phyloP scores from a whole-genome alignment of 2,797 vertebrate genomes.

The Cynopterus sphinx region DNA sequence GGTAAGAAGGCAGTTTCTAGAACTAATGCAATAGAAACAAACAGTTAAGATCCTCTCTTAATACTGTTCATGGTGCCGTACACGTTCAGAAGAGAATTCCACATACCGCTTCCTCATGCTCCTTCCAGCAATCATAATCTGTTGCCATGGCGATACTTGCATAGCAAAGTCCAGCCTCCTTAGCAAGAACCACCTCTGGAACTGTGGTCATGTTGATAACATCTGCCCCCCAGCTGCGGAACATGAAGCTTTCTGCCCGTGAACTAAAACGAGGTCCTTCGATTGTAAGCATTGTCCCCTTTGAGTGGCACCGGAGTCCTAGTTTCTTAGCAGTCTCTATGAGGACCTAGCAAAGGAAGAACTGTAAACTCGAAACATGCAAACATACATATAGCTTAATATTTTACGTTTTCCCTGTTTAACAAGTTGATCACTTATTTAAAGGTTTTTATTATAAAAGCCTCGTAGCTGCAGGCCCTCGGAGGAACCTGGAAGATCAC shows the following conservation, averaged over 20 bases:
- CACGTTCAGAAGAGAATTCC: background rate
- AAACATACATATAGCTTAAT: background rate
- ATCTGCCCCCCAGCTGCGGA: conserved; percentile 95
- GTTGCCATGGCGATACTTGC: conserved; percentile 98
- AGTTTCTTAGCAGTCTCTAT: conserved; percentile 91
- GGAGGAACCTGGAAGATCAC: background rate
- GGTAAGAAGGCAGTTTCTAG: background rate
- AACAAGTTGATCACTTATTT: background rate
- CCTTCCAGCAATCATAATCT: conserved; percentile 99
- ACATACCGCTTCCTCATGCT: conserved; percentile 96
- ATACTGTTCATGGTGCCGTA: background rate
- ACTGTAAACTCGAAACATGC: background rate
- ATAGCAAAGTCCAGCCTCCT: conserved; percentile 96
- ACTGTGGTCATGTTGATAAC: conserved; percentile 99
- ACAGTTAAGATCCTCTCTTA: background rate
- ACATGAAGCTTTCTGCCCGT: conserved; percentile 94
- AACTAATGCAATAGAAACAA: background rate
- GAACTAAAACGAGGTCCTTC: conserved; percentile 98
- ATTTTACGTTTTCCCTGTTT: background rate
- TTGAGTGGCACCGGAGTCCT: conserved; percentile 92
- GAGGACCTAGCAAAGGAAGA: conserved; percentile 88
- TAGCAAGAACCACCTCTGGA: conserved; percentile 97
- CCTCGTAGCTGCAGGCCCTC: background rate
- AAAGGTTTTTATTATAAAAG: background rate
- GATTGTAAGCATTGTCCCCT: conserved; percentile 93